Evolutionary conservation across 1,140 invertebrate genomes (phyloP), one percentile per base, ranked within the genome.

Genomic region (Idris sp.): DNA sequence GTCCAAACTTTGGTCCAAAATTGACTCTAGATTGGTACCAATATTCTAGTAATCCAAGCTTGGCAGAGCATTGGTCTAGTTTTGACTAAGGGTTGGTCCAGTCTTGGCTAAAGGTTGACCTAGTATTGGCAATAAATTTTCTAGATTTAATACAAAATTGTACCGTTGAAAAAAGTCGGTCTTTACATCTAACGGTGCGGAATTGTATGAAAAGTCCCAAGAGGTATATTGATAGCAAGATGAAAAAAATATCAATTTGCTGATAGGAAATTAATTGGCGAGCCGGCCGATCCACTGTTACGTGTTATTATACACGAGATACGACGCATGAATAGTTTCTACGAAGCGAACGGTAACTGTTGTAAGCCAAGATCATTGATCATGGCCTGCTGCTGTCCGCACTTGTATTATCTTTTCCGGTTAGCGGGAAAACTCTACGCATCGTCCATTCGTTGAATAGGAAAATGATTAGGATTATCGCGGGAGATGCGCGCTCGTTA

Each of bases 311-410:
- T 64, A 43, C 49, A 51, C 30, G 36, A 48, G 58, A 51, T 49
- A 72, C 43, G 51, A 62, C 68, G 58, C 51, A 41, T 58, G 68
- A 35, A 64, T 64, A 58, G 58, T 72, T n/a, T 72, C 68, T n/a
- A 46, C 58, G 48, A 65, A 78, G 74, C 64, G 59, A 81, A 81
- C 79, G 80, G 80, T 80, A 81, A 81, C 79, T 76, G 80, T 80
- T 81, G 79, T 81, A 79, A 53, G 72, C 73, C 46, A 67, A 43
- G 76, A 81, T 81, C 79, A 81, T 79, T 76, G 79, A 73, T 80
- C 78, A 78, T 65, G 61, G 46, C 53, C 53, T 48, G 53, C 38
- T 30, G 51, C 41, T n/a, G n/a, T n/a, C 35, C 40, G 56, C 14
- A 54, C 49, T 31, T 43, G 38, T 44, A 51, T 74, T 65, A 74